Percentiles rank a stretch among this genome's conserved stretches.
Conservation (phyloP, 2,113 vertebrate species). For the Danionella cerebrum region DNA sequence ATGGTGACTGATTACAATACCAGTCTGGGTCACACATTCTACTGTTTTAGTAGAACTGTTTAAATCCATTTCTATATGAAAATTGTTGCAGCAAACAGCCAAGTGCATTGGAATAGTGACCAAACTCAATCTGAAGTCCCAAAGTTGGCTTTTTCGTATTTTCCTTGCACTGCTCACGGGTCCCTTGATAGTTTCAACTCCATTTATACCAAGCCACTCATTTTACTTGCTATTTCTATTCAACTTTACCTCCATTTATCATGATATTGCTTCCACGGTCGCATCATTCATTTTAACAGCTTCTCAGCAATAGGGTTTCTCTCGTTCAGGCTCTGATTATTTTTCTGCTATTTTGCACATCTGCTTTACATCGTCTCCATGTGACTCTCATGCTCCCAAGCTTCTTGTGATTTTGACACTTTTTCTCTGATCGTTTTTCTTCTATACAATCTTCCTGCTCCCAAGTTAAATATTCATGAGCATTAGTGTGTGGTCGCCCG, state of each 20-base stretch:
- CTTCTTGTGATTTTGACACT: neutral
- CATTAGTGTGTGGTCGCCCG: conserved; percentile 16
- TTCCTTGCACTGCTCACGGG: neutral
- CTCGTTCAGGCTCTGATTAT: neutral
- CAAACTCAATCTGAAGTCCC: conserved; percentile 8
- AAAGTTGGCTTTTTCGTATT: neutral
- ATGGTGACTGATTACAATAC: conserved; percentile 54
- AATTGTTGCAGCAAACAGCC: neutral
- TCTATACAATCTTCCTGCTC: neutral
- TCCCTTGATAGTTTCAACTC: neutral
- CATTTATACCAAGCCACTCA: neutral
- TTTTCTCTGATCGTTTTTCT: neutral
- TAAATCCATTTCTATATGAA: conserved; percentile 44
- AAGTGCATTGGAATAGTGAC: neutral
- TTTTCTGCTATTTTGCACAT: conserved; percentile 9
- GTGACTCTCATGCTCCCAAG: neutral
- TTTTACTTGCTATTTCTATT: neutral
- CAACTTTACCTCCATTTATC: neutral
- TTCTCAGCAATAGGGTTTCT: neutral
- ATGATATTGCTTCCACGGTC: neutral
- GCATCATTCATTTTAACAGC: neutral
- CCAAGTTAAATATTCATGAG: conserved; percentile 23
- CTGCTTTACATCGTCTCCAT: neutral
- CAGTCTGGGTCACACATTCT: conserved; percentile 39
- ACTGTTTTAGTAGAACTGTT: conserved; percentile 22